These are phyloP conservation scores for Amorpha juglandis DNA, from an alignment of 2,888 invertebrate species.

Conservation along the genomic window DNA sequence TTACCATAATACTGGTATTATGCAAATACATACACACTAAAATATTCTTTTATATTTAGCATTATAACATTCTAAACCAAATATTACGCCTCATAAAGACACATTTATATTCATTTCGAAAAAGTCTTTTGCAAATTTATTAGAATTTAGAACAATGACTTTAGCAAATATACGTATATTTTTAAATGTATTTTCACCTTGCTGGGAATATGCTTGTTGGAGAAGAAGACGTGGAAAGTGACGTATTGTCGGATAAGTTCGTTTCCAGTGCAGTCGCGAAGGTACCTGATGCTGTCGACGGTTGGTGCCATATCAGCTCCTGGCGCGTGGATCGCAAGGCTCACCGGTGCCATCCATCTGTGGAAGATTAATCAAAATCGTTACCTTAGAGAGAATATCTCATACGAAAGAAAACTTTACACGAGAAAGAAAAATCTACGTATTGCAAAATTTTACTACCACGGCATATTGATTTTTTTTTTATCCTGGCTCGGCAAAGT, in stretches of 20 bases:
- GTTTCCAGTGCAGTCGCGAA: constrained; percentile 89
- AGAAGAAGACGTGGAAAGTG: constrained; percentile 95
- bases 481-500: too few species aligned
- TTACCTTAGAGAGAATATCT: not conserved
- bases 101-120: not conserved
- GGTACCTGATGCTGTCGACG: constrained; percentile 90
- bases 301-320: constrained; percentile 92
- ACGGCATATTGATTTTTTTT: too few species aligned
- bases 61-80: constrained; percentile 9
- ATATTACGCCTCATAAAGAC: not conserved
- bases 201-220: constrained; percentile 92
- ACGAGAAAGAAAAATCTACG: too few species aligned
- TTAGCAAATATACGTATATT: too few species aligned
- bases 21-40: not conserved
- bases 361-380: constrained; percentile 35
- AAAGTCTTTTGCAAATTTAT: too few species aligned
- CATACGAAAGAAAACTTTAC: not conserved
- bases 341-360: constrained; percentile 94
- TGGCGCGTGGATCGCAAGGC: constrained; percentile 94
- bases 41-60: too few species aligned
- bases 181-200: constrained; percentile 53
- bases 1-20: not conserved
- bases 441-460: too few species aligned
- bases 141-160: too few species aligned
- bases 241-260: constrained; percentile 90